A percentile compares a stretch with the other conserved stretches of the same genome.
phyloP scores from a whole-genome alignment of 2,797 vertebrate species.

The Erithacus rubecula region DNA sequence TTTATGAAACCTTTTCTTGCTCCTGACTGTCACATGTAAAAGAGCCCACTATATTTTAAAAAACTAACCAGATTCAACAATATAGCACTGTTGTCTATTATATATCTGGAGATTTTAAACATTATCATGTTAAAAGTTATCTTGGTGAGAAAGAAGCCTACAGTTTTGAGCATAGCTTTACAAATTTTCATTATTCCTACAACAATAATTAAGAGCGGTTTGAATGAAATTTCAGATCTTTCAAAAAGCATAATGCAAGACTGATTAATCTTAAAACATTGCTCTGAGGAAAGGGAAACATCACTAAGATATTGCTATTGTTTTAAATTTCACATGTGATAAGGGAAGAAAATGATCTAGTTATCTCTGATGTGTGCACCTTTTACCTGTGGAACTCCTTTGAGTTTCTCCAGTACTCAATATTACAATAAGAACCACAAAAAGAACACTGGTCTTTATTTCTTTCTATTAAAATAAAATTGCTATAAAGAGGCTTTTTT shows the following conservation, averaged over 20 bases:
- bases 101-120: background rate
- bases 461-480: background rate
- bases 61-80: background rate
- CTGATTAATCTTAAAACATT: background rate
- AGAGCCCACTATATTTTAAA: background rate
- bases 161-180: background rate
- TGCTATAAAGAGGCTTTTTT: background rate
- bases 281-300: background rate
- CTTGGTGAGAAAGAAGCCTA: background rate
- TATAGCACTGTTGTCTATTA: background rate
- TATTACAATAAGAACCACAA: background rate
- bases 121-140: background rate
- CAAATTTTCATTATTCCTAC: background rate
- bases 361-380: background rate
- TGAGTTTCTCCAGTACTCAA: background rate
- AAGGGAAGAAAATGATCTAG: background rate
- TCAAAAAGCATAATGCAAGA: background rate
- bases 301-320: background rate
- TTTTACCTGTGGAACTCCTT: background rate
- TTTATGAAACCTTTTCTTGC: background rate
- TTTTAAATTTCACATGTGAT: background rate
- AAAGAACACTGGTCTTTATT: background rate
- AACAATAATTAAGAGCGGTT: background rate
- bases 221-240: background rate
- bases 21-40: background rate